phyloP scores from a whole-genome alignment of 2,113 vertebrate genomes.

The Corythornis vintsioides region DNA sequence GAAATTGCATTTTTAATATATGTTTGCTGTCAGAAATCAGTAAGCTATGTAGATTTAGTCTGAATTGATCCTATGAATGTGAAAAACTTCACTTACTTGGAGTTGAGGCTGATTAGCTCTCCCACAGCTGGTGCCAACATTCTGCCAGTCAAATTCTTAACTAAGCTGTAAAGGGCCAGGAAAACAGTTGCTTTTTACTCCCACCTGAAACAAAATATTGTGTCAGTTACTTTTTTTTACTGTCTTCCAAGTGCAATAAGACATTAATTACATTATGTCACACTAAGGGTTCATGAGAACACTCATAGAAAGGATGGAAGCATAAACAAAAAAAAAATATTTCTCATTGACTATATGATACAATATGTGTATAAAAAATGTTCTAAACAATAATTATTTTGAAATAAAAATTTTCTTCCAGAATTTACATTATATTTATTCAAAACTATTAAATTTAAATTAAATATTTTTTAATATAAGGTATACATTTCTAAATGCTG shows the following conservation, averaged over 20 bases:
- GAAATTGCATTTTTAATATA: background rate
- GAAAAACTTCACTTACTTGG: slow-evolving; percentile 78
- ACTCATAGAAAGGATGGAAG: background rate
- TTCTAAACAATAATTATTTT: background rate
- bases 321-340: background rate
- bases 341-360: slow-evolving; percentile 8
- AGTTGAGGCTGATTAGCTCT: slow-evolving; percentile 75
- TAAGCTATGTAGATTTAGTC: background rate
- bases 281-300: slow-evolving; percentile 11
- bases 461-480: too few relatives aligned
- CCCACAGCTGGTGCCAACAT: slow-evolving; percentile 84
- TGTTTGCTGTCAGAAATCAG: background rate
- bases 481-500: too few relatives aligned
- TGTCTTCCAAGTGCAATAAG: slow-evolving; percentile 5
- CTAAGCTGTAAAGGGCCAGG: slow-evolving; percentile 60
- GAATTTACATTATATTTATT: background rate
- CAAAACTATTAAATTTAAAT: too few relatives aligned
- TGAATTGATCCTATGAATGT: background rate
- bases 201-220: slow-evolving; percentile 74
- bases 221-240: slow-evolving; percentile 31
- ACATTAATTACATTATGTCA: slow-evolving; percentile 35
- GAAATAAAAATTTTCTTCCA: background rate
- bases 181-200: slow-evolving; percentile 71
- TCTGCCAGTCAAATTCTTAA: slow-evolving; percentile 68
- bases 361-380: background rate